Evolutionary conservation across 1,140 invertebrate species (phyloP).

Genomic region (Coenobita brevimanus): DNA sequence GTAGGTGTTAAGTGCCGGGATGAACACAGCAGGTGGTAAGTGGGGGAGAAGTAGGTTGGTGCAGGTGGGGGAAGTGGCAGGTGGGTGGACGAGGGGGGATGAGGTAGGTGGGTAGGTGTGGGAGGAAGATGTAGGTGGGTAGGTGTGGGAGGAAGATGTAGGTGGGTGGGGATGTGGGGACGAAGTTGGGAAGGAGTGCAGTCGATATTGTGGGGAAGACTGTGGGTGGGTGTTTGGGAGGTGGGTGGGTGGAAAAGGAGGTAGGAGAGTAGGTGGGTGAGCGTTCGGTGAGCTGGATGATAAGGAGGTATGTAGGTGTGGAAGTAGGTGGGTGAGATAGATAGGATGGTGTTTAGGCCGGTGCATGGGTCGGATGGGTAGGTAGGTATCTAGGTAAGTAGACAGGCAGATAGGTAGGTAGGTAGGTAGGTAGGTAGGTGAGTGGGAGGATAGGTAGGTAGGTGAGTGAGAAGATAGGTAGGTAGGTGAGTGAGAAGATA

Average conservation of each 20-base stretch:
- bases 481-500: no score
- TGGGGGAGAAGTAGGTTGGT: background rate
- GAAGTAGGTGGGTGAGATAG: background rate
- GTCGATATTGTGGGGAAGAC: background rate
- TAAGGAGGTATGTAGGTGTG: background rate
- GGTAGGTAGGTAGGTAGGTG: no score
- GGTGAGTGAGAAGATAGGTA: no score
- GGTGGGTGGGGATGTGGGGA: background rate
- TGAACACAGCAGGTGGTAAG: background rate
- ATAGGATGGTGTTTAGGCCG: background rate
- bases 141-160: background rate
- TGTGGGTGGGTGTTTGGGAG: background rate
- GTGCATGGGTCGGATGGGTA: no score
- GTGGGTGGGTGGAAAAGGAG: background rate
- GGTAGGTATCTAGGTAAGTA: no score
- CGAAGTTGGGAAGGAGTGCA: background rate
- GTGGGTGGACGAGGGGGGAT: no score
- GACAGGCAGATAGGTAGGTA: no score
- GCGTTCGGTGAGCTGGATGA: background rate
- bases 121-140: background rate
- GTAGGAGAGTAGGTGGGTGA: background rate
- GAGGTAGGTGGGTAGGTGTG: background rate
- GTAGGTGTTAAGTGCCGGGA: no score
- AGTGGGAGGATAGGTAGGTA: no score
- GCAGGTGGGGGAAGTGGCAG: no score